Conservation (phyloP, 2,113 vertebrate species). For the Hemibagrus wyckioides region DNA sequence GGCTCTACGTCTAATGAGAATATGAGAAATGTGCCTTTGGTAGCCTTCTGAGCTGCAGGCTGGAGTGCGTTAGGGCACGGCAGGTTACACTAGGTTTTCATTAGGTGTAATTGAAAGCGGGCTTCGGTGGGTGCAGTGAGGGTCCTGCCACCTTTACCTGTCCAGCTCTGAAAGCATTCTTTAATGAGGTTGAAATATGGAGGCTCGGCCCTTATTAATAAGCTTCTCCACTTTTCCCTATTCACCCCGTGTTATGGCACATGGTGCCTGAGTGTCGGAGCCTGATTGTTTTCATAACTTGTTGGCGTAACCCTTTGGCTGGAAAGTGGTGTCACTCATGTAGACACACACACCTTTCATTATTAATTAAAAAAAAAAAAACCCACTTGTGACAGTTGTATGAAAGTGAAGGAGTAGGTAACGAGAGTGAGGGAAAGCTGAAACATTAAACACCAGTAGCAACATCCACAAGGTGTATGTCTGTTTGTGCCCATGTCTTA, state of each 20-base stretch:
- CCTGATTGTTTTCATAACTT: conserved; percentile 33
- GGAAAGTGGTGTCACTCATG: background rate
- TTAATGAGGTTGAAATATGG: conserved; percentile 50
- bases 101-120: conserved; percentile 55
- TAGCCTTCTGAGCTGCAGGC: conserved; percentile 36
- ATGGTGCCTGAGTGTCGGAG: conserved; percentile 11
- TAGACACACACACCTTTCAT: conserved; percentile 21
- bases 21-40: conserved; percentile 50
- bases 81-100: conserved; percentile 54
- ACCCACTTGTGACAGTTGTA: background rate
- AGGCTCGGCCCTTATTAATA: conserved; percentile 41
- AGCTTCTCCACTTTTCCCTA: conserved; percentile 5
- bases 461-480: conserved; percentile 16
- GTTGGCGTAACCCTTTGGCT: background rate
- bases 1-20: conserved; percentile 51
- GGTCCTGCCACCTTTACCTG: conserved; percentile 55
- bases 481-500: conserved; percentile 20
- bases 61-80: conserved; percentile 42
- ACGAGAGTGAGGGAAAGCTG: conserved; percentile 1
- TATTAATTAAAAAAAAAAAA: too few species aligned
- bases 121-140: conserved; percentile 35
- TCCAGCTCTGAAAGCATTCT: conserved; percentile 34
- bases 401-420: conserved; percentile 11
- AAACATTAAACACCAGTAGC: conserved; percentile 50
- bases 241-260: background rate